A percentile compares a stretch with the other conserved stretches of the same genome.
These are phyloP conservation scores for Noctua comes DNA, from an alignment of 2,888 invertebrate species.

Conservation along the genomic window DNA sequence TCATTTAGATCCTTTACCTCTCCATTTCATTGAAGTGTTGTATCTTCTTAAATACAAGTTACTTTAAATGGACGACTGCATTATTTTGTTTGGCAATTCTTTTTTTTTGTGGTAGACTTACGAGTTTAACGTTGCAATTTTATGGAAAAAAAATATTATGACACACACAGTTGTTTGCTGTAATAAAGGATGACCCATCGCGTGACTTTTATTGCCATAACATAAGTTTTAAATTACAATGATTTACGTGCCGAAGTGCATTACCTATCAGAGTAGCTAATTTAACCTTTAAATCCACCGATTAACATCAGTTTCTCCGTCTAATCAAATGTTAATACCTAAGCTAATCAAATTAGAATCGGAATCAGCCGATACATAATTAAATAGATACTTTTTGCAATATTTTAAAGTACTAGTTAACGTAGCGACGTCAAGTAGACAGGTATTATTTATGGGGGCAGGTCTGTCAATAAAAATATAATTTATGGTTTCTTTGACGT, in stretches of 20 bases:
- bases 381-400: conserved; percentile 43
- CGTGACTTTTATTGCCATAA: background rate
- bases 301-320: conserved; percentile 14
- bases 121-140: background rate
- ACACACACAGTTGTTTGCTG: background rate
- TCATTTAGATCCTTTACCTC: conserved; percentile 18
- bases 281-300: conserved; percentile 8
- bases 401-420: conserved; percentile 43
- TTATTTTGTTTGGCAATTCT: background rate
- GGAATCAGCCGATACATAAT: conserved; percentile 42
- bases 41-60: background rate
- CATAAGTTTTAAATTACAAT: conserved; percentile 9
- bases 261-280: background rate
- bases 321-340: conserved; percentile 32
- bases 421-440: conserved; percentile 43
- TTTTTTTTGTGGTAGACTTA: background rate
- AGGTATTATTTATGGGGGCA: conserved; percentile 54
- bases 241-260: background rate
- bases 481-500: conserved; percentile 62
- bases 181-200: background rate
- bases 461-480: conserved; percentile 60
- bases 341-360: conserved; percentile 53
- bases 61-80: background rate
- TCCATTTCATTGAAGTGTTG: background rate
- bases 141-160: background rate